Base-by-base conservation (phyloP, 2,888 invertebrate species). In the Sialis fuliginosa region DNA sequence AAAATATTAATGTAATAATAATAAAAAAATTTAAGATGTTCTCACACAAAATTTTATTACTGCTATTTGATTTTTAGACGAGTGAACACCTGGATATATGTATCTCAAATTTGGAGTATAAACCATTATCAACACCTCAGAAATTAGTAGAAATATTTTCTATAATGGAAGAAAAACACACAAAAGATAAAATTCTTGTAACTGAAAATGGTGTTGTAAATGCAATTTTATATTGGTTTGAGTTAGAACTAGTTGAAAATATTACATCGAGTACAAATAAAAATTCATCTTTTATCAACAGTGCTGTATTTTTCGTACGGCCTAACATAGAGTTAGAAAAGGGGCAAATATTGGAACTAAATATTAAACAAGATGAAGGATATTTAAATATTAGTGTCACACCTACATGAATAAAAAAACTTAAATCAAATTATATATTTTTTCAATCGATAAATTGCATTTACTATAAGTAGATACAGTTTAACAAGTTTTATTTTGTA, bases 221-320 rank as follows among this genome's bases (percentile, higher is more conserved):
- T 60, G 72, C 68, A 4, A 61, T 76, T 48, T 58, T 74, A 13
- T 71, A 72, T 52, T 76, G 75, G 73, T 76, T 68, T 52, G 61
- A 62, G n/a, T 61, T 74, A 42, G 64, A 69, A 50, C 54, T 70
- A 22, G 61, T 67, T 52, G 61, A 69, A 45, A 58, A 63, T 30
- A 58, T 59, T 22, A 60, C 56, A 31, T 61, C 72, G 48, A 61
- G 65, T 6, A 75, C 74, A 0, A 62, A 65, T 45, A 60, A 66
- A 50, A 51, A 63, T 47, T 60, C 60, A 48, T 59, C 70, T 54
- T 69, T 70, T 54, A 58, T 67, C 40, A 68, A 71, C 53, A 69
- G 69, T 32, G 65, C 64, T 52, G 68, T 68, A 47, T 71, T 69
- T 54, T 55, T 75, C 49, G 59, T 70, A 1, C 56, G 66, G 48